Evolutionary conservation across 2,113 vertebrate species (phyloP).

Genomic region (Lagopus leucura): DNA sequence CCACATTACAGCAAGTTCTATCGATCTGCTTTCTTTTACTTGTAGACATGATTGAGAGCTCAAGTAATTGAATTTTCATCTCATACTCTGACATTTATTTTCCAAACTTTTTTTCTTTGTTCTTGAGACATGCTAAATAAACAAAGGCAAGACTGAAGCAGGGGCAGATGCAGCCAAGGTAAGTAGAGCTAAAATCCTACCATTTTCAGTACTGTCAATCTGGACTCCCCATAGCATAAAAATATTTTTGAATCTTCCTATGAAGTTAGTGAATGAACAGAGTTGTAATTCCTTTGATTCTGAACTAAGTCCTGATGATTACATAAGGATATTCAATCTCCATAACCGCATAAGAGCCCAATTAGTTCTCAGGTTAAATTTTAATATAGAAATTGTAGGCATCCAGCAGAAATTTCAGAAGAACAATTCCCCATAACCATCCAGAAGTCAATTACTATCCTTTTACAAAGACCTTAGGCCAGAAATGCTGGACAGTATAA

Average conservation of each 20-base stretch:
- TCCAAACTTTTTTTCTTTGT: conserved; percentile 47
- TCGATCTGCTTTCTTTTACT: conserved; percentile 75
- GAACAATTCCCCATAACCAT: background rate
- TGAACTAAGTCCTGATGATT: background rate
- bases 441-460: background rate
- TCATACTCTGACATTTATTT: conserved; percentile 74
- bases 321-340: background rate
- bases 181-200: background rate
- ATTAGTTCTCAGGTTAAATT: background rate
- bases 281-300: background rate
- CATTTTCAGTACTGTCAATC: background rate
- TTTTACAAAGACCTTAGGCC: background rate
- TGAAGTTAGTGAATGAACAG: background rate
- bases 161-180: background rate
- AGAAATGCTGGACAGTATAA: conserved; percentile 25
- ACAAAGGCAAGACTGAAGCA: conserved; percentile 20
- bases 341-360: background rate
- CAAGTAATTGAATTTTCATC: conserved; percentile 77
- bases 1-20: conserved; percentile 66
- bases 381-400: background rate
- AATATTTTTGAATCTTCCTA: background rate
- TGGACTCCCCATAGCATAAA: background rate
- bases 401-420: background rate
- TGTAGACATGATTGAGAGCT: conserved; percentile 75
- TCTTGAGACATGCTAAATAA: conserved; percentile 61